Base-by-base conservation (phyloP, 2,888 invertebrate genomes). In the Hetaerina titia region DNA sequence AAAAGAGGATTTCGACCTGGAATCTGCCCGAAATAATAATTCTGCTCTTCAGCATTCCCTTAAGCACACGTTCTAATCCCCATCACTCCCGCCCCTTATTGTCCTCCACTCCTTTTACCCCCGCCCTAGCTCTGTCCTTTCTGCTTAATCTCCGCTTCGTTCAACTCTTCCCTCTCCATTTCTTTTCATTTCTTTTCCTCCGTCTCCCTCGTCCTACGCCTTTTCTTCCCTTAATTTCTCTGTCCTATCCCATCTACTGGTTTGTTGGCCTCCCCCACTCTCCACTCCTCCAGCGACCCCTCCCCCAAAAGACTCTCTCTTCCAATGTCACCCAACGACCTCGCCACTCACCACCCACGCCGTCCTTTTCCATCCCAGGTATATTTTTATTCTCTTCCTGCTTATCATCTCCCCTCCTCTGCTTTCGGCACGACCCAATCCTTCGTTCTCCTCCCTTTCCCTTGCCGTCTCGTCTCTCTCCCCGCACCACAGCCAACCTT, bases 11-110 rank as follows among this genome's bases (percentile, higher is more conserved):
- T 69, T 69, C 22, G 69, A 17, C 69, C 22, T 8, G 69, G 19
- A 22, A n/a, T 22, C 69, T 8, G 5, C 69, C 69, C 69, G 69
- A 69, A 69, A 69, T 69, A 69, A 69, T 69, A 69, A 69, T 45
- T 19, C 69, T 69, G 22, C 69, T 69, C 69, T n/a, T 69, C 69
- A 88, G 63, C 64, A 64, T 90, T 90, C 90, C 31, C 60, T 60
- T 60, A 60, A 60, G 90, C 60, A 90, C 31, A 69, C 69, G 69
- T 90, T 64, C 63, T 63, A 90, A 64, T 90, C 90, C 60, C 8
- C 56, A 19, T 56, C 45, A 45, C 19, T 56, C 88, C 45, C 88
- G 31, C 22, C 31, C 22, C 81, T 13, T n/a, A 81, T 81, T 22
- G 60, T 60, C 22, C 64, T 88, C 19, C 87, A 15, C 45, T 88